phyloP scores from a whole-genome alignment of 2,888 invertebrate genomes.

The Eristalis arbustorum region DNA sequence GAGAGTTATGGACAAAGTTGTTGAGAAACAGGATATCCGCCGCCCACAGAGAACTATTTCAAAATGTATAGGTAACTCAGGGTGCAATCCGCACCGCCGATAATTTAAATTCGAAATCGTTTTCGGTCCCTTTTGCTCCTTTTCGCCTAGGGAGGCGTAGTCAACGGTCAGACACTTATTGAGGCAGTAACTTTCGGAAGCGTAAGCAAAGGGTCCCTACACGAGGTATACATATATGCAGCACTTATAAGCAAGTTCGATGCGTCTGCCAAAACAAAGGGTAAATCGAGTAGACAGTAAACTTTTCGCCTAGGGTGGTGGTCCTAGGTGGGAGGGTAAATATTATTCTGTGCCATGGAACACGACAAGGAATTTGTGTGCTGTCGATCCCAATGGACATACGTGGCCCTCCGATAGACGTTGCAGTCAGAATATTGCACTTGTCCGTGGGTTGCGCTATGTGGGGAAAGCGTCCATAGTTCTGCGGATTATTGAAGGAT shows the following conservation, averaged over 20 bases:
- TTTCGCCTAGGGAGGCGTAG: constrained; percentile 15
- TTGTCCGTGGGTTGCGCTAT: neutral
- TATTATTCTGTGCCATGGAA: constrained; percentile 32
- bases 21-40: constrained; percentile 31
- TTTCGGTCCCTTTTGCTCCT: constrained; percentile 13
- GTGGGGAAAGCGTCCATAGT: constrained; percentile 11
- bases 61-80: constrained; percentile 16
- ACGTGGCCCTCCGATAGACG: neutral
- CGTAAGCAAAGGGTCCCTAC: neutral
- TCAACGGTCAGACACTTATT: constrained; percentile 44
- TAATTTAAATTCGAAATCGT: constrained; percentile 58
- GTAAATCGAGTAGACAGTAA: constrained; percentile 15
- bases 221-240: constrained; percentile 1
- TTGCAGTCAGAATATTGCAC: constrained; percentile 2
- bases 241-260: constrained; percentile 8
- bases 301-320: constrained; percentile 12
- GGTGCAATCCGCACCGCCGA: neutral
- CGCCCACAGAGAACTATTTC: constrained; percentile 29
- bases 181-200: constrained; percentile 44
- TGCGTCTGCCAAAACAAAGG: constrained; percentile 14
- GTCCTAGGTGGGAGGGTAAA: constrained; percentile 1
- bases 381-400: constrained; percentile 38
- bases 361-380: constrained; percentile 50
- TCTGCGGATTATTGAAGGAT: constrained; percentile 54
- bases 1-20: constrained; percentile 55